Percentiles rank a stretch among this genome's conserved stretches.
These are phyloP conservation scores for Stegodyphus dumicola DNA, from an alignment of 1,140 invertebrate genomes.

Conservation along the genomic window DNA sequence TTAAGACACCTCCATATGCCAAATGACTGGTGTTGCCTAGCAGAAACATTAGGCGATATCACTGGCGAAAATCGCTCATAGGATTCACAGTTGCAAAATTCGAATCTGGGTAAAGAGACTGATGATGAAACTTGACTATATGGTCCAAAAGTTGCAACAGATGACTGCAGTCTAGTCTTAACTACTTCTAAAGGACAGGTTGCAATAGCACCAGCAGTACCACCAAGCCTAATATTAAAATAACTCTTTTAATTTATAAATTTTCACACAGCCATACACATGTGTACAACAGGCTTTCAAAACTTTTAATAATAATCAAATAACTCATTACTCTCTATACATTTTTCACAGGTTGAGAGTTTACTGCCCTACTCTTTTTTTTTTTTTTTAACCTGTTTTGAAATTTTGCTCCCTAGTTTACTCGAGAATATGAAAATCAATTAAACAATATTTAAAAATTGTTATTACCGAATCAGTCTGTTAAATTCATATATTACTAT, in stretches of 20 bases:
- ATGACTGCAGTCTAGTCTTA: constrained; percentile 97
- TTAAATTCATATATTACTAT: too few species aligned
- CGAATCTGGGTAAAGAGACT: constrained; percentile 31
- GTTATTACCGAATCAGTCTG: too few species aligned
- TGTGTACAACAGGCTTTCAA: too few species aligned
- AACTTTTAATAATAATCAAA: too few species aligned
- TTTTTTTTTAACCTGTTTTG: too few species aligned
- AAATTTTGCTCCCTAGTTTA: too few species aligned
- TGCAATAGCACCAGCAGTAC: constrained; percentile 93
- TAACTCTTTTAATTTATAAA: not conserved
- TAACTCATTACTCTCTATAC: too few species aligned
- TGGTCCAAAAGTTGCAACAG: constrained; percentile 68
- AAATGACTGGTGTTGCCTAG: constrained; percentile 31
- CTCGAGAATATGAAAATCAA: too few species aligned
- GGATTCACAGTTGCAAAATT: constrained; percentile 45
- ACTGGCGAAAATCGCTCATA: constrained; percentile 45
- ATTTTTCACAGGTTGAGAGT: too few species aligned
- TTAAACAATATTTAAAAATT: too few species aligned
- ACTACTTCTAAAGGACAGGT: constrained; percentile 99
- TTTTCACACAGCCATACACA: too few species aligned
- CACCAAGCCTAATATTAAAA: constrained; percentile 80
- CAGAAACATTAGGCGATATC: constrained; percentile 23
- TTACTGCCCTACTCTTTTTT: too few species aligned
- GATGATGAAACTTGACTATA: constrained; percentile 65
- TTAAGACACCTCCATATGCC: constrained; percentile 63